phyloP scores from a whole-genome alignment of 2,888 invertebrate genomes.

The Galeopsomyia nigrocyanea region DNA sequence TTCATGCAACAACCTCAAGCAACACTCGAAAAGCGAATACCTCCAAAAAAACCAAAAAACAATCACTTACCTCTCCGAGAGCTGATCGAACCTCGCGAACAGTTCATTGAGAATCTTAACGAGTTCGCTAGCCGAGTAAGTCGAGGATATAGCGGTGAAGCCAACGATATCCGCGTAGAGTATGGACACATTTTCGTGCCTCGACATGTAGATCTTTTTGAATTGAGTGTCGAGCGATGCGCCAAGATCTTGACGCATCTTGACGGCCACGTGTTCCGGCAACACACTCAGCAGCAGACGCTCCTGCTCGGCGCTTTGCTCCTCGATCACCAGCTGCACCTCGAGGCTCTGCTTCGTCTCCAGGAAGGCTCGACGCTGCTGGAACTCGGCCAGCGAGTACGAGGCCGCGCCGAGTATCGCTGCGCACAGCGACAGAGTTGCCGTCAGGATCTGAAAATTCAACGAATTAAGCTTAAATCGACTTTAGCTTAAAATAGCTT shows the following conservation, averaged over 20 bases:
- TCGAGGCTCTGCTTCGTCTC: constrained; percentile 93
- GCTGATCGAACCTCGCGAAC: constrained; percentile 94
- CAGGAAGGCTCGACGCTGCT: constrained; percentile 88
- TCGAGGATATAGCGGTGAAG: constrained; percentile 95
- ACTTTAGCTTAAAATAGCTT: too few relatives aligned
- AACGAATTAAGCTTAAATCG: background rate
- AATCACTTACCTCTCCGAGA: constrained; percentile 70
- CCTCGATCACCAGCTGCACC: constrained; percentile 92
- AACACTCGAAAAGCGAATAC: too few relatives aligned
- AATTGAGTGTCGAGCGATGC: constrained; percentile 91
- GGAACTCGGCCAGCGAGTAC: constrained; percentile 84
- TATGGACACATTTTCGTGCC: constrained; percentile 98
- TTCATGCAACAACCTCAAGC: too few relatives aligned
- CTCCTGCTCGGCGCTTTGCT: constrained; percentile 95
- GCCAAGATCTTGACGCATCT: constrained; percentile 95
- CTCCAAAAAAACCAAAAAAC: background rate
- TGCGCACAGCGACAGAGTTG: constrained; percentile 70
- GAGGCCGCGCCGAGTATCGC: constrained; percentile 82
- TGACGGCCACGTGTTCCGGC: constrained; percentile 96
- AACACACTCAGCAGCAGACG: constrained; percentile 91
- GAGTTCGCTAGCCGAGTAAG: constrained; percentile 94
- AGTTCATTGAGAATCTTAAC: constrained; percentile 96
- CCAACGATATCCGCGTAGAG: constrained; percentile 98
- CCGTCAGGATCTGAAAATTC: constrained; percentile 59
- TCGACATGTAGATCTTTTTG: constrained; percentile 97